phyloP scores from a whole-genome alignment of 2,113 vertebrate species.

The Salvelinus alpinus region DNA sequence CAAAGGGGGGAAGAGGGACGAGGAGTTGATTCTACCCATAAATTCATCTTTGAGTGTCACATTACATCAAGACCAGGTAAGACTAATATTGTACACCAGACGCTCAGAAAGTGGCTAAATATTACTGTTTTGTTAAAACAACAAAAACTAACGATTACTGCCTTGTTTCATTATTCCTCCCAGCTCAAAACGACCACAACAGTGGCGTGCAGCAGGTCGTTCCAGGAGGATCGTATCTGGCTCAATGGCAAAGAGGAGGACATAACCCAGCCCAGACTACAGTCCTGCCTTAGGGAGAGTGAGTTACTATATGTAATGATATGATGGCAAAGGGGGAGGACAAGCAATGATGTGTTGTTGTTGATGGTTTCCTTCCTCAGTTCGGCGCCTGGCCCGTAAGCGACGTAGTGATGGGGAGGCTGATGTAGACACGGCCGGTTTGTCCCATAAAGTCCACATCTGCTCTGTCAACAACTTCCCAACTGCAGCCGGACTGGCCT shows the following conservation, averaged over 20 bases:
- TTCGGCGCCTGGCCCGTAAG: constrained; percentile 85
- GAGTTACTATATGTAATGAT: constrained; percentile 37
- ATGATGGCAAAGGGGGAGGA: background rate
- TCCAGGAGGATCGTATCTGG: constrained; percentile 89
- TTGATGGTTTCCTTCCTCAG: constrained; percentile 57
- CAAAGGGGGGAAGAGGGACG: constrained; percentile 93
- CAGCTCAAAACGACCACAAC: constrained; percentile 94
- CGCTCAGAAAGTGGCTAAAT: background rate
- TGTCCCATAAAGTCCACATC: constrained; percentile 85
- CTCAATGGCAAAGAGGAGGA: constrained; percentile 87
- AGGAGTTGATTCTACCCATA: constrained; percentile 89
- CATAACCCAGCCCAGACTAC: constrained; percentile 81
- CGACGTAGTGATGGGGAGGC: constrained; percentile 58
- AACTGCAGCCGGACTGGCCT: constrained; percentile 91
- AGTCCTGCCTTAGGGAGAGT: constrained; percentile 91
- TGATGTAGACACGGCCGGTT: constrained; percentile 41
- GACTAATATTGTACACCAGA: background rate
- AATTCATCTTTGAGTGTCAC: constrained; percentile 96
- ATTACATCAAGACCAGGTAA: constrained; percentile 93
- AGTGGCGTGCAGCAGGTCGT: constrained; percentile 79
- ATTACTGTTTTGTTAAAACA: no score
- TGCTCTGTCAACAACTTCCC: constrained; percentile 94
- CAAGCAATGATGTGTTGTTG: background rate
- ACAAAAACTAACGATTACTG: no score
- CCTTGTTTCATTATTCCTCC: background rate